A percentile compares a stretch with the other conserved stretches of the same genome.
phyloP scores from a whole-genome alignment of 2,797 vertebrate genomes.

The Smutsia temminckii region DNA sequence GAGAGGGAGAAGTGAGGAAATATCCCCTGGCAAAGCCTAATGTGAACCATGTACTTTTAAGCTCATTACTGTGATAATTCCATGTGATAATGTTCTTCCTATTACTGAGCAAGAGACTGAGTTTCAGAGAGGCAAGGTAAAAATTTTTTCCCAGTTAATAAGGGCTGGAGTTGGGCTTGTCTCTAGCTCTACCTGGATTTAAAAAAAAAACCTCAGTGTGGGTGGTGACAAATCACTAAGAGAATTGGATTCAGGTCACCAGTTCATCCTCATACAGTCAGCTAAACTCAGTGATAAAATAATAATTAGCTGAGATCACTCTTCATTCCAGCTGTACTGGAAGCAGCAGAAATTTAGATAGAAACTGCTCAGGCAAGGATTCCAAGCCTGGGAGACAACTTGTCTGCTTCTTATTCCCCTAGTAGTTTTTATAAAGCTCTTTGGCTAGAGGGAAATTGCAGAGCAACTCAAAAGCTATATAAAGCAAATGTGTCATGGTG shows the following conservation, averaged over 20 bases:
- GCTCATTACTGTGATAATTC: neutral
- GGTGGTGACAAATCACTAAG: neutral
- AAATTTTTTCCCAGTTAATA: neutral
- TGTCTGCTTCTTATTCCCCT: conserved; percentile 73
- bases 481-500: conserved; percentile 67
- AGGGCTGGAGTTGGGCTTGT: neutral
- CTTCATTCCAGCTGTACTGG: neutral
- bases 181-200: neutral
- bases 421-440: conserved; percentile 67
- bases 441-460: conserved; percentile 56
- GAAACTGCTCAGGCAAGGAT: neutral
- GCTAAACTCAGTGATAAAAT: neutral
- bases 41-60: neutral
- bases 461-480: conserved; percentile 63
- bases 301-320: conserved; percentile 7
- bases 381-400: conserved; percentile 64
- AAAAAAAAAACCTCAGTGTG: neutral
- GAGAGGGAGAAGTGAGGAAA: neutral
- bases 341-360: conserved; percentile 6
- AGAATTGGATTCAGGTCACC: neutral
- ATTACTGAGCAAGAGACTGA: neutral
- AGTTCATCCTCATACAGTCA: neutral
- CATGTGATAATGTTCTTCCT: neutral
- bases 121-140: neutral
- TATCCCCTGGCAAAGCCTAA: neutral